These are phyloP conservation scores for Mnemiopsis leidyi DNA, from an alignment of 37 sponge, comb jelly and placozoan species.

Conservation along the genomic window DNA sequence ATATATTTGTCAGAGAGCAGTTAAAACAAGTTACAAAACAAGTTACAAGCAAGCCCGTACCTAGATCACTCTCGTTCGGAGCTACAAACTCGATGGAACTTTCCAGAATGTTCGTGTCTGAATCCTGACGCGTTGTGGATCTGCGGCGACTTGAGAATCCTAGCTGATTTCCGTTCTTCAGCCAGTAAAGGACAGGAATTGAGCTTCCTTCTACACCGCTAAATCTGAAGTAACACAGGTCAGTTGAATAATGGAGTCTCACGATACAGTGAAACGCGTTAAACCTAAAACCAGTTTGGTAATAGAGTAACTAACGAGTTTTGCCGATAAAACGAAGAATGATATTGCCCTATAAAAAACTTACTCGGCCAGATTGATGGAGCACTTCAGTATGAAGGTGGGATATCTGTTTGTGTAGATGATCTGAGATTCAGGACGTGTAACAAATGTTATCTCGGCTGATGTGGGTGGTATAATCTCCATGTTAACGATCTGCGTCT, in stretches of 20 bases:
- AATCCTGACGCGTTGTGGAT: not conserved
- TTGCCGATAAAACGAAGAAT: too few species aligned
- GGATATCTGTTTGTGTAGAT: slow-evolving; percentile 28
- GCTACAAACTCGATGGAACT: slow-evolving; percentile 12
- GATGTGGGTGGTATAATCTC: not conserved
- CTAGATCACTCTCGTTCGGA: slow-evolving; percentile 54
- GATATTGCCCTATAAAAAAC: too few species aligned
- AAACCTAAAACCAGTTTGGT: too few species aligned
- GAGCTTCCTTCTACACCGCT: not conserved
- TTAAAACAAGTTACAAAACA: too few species aligned
- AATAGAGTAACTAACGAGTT: too few species aligned
- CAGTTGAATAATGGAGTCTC: too few species aligned
- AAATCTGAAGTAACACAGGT: slow-evolving; percentile 34
- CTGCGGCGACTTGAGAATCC: not conserved
- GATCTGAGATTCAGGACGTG: not conserved
- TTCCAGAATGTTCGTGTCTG: slow-evolving; percentile 23
- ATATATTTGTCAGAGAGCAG: too few species aligned
- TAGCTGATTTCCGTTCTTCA: slow-evolving; percentile 8
- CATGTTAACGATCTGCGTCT: not conserved
- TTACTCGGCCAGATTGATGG: slow-evolving; percentile 17
- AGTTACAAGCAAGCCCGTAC: not conserved
- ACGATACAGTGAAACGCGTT: too few species aligned
- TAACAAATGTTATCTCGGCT: slow-evolving; percentile 26
- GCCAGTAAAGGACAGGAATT: slow-evolving; percentile 43
- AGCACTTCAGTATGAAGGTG: slow-evolving; percentile 4